phyloP scores from a whole-genome alignment of 2,888 invertebrate genomes.

The Campoletis raptor region DNA sequence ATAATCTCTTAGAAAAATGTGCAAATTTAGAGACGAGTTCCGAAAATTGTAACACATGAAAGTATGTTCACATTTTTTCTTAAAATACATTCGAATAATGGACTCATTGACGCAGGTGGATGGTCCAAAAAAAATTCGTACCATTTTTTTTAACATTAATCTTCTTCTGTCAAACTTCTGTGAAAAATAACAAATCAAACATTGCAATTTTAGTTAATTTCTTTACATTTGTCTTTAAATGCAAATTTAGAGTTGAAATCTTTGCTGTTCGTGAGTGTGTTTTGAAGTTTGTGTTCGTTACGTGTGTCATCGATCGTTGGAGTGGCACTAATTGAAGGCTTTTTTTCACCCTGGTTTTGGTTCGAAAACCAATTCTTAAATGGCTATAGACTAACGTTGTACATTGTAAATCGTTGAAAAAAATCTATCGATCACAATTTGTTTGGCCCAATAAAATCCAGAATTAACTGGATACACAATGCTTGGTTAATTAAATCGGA shows the following conservation, averaged over 20 bases:
- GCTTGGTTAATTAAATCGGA: background rate
- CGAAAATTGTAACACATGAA: background rate
- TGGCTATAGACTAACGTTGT: slow-evolving; percentile 13
- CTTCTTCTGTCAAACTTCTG: background rate
- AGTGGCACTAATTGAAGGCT: background rate
- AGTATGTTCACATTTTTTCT: background rate
- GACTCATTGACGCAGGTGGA: background rate
- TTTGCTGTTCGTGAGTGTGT: background rate
- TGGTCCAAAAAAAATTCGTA: background rate
- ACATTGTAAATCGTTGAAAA: background rate
- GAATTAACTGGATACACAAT: background rate
- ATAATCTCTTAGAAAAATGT: slow-evolving; percentile 16
- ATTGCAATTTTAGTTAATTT: background rate
- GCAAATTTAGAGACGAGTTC: background rate
- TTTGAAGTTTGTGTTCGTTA: background rate
- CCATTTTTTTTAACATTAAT: background rate
- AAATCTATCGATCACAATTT: slow-evolving; percentile 13
- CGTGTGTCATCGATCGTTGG: background rate
- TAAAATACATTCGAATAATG: background rate
- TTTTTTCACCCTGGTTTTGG: background rate
- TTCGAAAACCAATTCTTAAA: background rate
- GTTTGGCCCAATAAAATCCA: slow-evolving; percentile 2
- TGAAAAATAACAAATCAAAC: background rate
- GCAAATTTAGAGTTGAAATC: background rate
- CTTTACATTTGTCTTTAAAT: background rate